phyloP scores from a whole-genome alignment of 2,888 invertebrate species.

The Papilio elwesi region DNA sequence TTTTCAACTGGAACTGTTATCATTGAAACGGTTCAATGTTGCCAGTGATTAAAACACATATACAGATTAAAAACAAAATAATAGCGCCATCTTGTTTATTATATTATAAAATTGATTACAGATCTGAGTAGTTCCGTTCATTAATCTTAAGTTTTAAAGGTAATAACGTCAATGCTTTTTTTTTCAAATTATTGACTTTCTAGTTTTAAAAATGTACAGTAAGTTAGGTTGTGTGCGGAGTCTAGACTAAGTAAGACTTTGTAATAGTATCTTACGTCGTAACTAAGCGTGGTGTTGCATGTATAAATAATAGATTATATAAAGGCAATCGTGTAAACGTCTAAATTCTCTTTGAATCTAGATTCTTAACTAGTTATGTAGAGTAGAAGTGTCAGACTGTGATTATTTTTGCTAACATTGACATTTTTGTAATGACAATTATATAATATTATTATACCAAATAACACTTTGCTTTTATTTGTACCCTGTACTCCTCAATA shows the following conservation, averaged over 20 bases:
- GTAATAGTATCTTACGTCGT: slow-evolving; percentile 45
- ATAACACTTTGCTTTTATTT: slow-evolving; percentile 50
- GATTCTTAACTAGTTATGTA: slow-evolving; percentile 47
- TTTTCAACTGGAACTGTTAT: slow-evolving; percentile 19
- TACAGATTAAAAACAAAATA: slow-evolving; percentile 26
- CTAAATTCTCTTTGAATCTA: slow-evolving; percentile 44
- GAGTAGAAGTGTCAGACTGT: slow-evolving; percentile 80
- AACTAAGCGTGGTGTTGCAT: slow-evolving; percentile 49
- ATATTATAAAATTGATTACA: slow-evolving; percentile 29
- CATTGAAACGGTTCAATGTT: slow-evolving; percentile 6
- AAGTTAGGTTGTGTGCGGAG: slow-evolving; percentile 50
- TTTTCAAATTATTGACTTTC: slow-evolving; percentile 38
- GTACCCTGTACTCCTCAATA: background rate
- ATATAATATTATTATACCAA: slow-evolving; percentile 82
- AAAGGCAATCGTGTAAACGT: slow-evolving; percentile 36
- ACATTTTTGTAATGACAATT: slow-evolving; percentile 83
- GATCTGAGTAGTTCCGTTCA: slow-evolving; percentile 40
- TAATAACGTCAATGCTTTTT: slow-evolving; percentile 36
- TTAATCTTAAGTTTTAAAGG: slow-evolving; percentile 41
- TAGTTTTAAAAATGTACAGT: slow-evolving; percentile 55
- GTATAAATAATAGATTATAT: slow-evolving; percentile 44
- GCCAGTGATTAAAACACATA: slow-evolving; percentile 37
- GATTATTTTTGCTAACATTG: slow-evolving; percentile 84
- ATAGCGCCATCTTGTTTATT: slow-evolving; percentile 49
- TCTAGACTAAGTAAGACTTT: slow-evolving; percentile 43